A percentile compares a stretch with the other conserved stretches of the same genome.
phyloP scores from a whole-genome alignment of 64 coral and sea anemone genomes.

The Montipora sp. region DNA sequence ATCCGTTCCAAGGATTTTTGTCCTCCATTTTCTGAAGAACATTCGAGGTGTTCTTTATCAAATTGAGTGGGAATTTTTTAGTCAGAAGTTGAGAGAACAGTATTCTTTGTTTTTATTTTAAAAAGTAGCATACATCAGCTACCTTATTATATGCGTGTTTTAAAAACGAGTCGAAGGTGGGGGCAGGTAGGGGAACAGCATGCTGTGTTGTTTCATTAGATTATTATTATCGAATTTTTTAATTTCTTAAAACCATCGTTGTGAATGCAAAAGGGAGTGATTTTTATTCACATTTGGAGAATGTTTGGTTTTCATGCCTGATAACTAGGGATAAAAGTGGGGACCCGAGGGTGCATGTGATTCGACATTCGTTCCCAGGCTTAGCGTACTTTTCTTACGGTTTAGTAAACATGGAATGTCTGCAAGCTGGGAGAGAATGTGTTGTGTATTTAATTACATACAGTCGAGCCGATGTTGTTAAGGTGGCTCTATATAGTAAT shows the following conservation, averaged over 20 bases:
- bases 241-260: not conserved
- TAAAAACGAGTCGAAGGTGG: no score
- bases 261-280: not conserved
- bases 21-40: no score
- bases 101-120: no score
- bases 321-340: not conserved
- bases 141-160: no score
- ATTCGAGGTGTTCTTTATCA: no score
- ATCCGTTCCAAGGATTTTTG: not conserved
- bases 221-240: no score
- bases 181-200: no score
- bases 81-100: no score
- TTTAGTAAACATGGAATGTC: not conserved
- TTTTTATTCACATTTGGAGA: not conserved
- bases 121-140: no score
- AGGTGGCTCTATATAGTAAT: not conserved
- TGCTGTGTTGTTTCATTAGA: no score
- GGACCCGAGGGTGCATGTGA: not conserved
- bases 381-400: not conserved
- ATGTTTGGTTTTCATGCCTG: slow-evolving; percentile 1
- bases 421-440: not conserved
- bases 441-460: not conserved
- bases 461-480: not conserved
- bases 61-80: no score
- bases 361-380: not conserved